These are phyloP conservation scores for Clarias fuscus DNA, from an alignment of 2,797 vertebrate species.

Conservation along the genomic window DNA sequence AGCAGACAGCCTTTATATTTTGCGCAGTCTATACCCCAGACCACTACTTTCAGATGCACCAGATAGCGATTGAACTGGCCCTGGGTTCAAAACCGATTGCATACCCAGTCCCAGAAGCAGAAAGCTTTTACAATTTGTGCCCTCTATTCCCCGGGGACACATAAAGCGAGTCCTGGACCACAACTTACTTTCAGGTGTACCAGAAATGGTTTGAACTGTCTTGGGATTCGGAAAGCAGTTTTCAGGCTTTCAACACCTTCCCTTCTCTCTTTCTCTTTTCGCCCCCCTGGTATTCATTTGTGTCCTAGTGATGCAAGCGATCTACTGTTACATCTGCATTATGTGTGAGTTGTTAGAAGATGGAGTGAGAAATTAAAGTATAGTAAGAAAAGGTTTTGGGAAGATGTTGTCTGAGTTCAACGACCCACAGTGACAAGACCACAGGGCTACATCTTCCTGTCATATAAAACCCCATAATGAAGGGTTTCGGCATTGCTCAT, in stretches of 20 bases:
- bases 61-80: neutral
- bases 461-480: constrained; percentile 30
- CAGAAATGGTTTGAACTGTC: constrained; percentile 3
- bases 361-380: neutral
- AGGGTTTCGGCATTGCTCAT: neutral
- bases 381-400: neutral
- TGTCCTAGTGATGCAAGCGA: constrained; percentile 28
- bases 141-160: neutral
- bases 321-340: constrained; percentile 37
- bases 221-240: neutral
- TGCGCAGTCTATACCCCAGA: neutral
- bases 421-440: constrained; percentile 7
- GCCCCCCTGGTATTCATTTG: neutral
- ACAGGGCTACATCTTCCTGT: neutral
- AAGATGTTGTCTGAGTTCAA: neutral
- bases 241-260: neutral
- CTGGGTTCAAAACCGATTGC: neutral
- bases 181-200: neutral
- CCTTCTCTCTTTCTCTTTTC: neutral
- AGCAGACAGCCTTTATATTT: neutral
- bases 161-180: neutral
- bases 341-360: constrained; percentile 4
- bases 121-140: neutral
- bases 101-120: neutral
- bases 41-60: neutral